Evolutionary conservation across 2,797 vertebrate genomes (phyloP), one percentile per base, ranked within the genome.

Genomic region (Nothura maculosa): DNA sequence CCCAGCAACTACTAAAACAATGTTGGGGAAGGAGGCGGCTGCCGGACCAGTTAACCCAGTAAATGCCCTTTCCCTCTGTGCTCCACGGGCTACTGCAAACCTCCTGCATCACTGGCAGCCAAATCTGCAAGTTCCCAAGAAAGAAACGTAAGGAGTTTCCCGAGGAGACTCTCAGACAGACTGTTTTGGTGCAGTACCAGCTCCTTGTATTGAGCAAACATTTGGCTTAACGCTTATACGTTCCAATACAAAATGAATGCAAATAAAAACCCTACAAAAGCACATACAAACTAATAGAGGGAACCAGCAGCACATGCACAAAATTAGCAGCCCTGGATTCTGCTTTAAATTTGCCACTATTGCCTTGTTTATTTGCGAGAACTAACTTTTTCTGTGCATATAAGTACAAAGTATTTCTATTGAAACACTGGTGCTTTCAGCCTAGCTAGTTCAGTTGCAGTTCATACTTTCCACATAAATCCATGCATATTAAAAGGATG

Each of bases 1-100:
- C 98, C 85, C 95, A 93, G 97, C 97, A 98, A 97, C 96, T 89
- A 74, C 78, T 89, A 95, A 94, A 97, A 96, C 94, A 97, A 92
- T 57, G 54, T 93, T 82, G 55, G 92, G 32, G 63, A 94, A 95
- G 68, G 87, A 96, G 79, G 68, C 40, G 40, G 85, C 86, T 76
- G 87, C 81, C 17, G 92, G 94, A 92, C 90, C 88, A 70, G 76
- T 92, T 94, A 95, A 94, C 82, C 92, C 85, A 57, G 66, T 72
- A 52, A 90, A 48, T 32, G 70, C 77, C 83, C 95, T 54, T 75
- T 63, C 0, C 0, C 55, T 47, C 48, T 40, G 40, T 5, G 11
- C 6, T 47, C 3, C 13, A 0, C 1, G 36, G 61, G 69, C 70
- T 21, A 3, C 8, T 12, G 30, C 76, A 72, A 34, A 76, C 84